These are phyloP conservation scores for Uria lomvia DNA, from an alignment of 2,113 vertebrate genomes.

Conservation along the genomic window DNA sequence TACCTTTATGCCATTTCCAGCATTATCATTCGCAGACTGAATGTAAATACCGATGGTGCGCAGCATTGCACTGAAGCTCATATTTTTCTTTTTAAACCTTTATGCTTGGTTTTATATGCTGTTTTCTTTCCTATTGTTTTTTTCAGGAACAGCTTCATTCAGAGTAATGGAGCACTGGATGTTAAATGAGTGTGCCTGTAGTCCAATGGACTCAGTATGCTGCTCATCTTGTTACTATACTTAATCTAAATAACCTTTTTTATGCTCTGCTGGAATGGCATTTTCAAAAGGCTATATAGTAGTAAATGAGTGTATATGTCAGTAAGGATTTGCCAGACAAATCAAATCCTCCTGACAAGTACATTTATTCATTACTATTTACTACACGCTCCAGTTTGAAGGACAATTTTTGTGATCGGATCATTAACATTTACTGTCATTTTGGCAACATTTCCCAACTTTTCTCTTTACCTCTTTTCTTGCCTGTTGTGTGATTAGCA, in stretches of 20 bases:
- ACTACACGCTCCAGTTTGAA: constrained; percentile 70
- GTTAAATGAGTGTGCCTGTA: constrained; percentile 73
- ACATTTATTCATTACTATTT: constrained; percentile 77
- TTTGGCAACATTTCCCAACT: constrained; percentile 61
- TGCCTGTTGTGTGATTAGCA: neutral
- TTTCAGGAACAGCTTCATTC: constrained; percentile 64
- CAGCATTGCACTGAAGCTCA: neutral
- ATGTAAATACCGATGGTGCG: neutral
- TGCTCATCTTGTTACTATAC: constrained; percentile 76
- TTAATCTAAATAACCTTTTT: constrained; percentile 85
- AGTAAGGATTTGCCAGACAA: constrained; percentile 79
- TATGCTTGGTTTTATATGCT: constrained; percentile 42
- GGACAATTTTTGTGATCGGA: constrained; percentile 74
- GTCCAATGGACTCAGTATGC: constrained; percentile 74
- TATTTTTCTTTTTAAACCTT: constrained; percentile 35
- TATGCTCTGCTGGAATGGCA: constrained; percentile 79
- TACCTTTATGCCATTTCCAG: neutral
- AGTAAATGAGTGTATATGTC: constrained; percentile 77
- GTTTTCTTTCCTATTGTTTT: constrained; percentile 47
- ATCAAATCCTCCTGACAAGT: constrained; percentile 76
- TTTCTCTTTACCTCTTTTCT: constrained; percentile 41
- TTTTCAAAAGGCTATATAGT: constrained; percentile 79
- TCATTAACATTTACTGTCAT: constrained; percentile 77
- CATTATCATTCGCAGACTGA: neutral
- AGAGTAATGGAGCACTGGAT: constrained; percentile 69